phyloP scores from a whole-genome alignment of 2,888 invertebrate genomes.

The Bruchidius siliquastri region DNA sequence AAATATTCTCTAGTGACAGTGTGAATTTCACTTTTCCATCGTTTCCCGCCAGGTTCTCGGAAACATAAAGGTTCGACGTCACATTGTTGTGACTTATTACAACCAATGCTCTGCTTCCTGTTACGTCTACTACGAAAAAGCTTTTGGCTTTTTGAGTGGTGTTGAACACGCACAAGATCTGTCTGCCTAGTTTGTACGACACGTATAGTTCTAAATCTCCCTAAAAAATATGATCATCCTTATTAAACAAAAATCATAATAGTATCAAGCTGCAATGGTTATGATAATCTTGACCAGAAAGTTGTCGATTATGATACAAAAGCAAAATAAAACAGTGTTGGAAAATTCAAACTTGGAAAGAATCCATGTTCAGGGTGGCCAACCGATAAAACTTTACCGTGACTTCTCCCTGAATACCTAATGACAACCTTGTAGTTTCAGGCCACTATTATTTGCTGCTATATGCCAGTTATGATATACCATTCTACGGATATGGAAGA shows the following conservation, averaged over 20 bases:
- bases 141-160: constrained; percentile 60
- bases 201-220: constrained; percentile 60
- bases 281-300: too few relatives aligned
- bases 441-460: too few relatives aligned
- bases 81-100: constrained; percentile 74
- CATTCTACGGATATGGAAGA: too few relatives aligned
- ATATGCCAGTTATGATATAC: too few relatives aligned
- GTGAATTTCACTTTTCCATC: constrained; percentile 62
- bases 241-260: neutral
- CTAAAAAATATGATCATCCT: constrained; percentile 14
- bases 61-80: constrained; percentile 75
- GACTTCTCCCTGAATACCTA: too few relatives aligned
- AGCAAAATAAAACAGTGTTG: too few relatives aligned
- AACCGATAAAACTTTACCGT: too few relatives aligned
- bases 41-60: constrained; percentile 57
- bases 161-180: constrained; percentile 71
- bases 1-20: constrained; percentile 71
- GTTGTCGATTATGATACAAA: too few relatives aligned
- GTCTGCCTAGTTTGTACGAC: constrained; percentile 68
- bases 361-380: too few relatives aligned
- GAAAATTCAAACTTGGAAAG: too few relatives aligned
- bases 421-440: too few relatives aligned
- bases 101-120: constrained; percentile 73
- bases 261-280: too few relatives aligned
- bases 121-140: constrained; percentile 81